Percentiles rank a stretch among this genome's conserved stretches.
phyloP scores from a whole-genome alignment of 2,113 vertebrate species.

The Physeter macrocephalus region DNA sequence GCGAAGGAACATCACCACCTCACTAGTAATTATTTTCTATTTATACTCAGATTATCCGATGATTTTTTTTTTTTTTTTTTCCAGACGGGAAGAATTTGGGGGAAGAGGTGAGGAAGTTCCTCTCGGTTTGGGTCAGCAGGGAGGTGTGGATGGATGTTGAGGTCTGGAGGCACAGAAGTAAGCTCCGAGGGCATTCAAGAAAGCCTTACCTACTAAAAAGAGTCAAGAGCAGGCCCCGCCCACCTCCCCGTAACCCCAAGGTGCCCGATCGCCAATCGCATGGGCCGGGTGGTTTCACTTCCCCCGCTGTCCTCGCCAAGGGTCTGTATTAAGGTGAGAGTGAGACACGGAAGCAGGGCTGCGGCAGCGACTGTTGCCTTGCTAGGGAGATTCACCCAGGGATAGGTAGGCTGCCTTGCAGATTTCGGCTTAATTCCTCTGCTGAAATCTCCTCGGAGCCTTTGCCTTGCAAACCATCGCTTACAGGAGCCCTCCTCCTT shows the following conservation, averaged over 20 bases:
- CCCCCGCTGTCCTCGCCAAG: fast-evolving
- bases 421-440: not conserved
- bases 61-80: not conserved
- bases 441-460: not conserved
- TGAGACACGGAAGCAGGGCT: not conserved
- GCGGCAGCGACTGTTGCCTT: not conserved
- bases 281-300: not conserved
- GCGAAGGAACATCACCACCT: slow-evolving; percentile 72
- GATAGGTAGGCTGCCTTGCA: not conserved
- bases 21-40: slow-evolving; percentile 80
- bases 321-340: not conserved
- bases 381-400: not conserved
- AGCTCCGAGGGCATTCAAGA: not conserved
- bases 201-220: not conserved
- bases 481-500: not conserved
- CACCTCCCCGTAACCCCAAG: not conserved
- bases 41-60: slow-evolving; percentile 76
- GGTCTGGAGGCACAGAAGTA: slow-evolving; percentile 10
- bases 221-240: not conserved
- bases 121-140: not conserved
- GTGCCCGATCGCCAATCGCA: not conserved
- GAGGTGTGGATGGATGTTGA: not conserved
- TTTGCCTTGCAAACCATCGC: not conserved
- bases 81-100: slow-evolving; percentile 40
- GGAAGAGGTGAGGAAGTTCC: slow-evolving; percentile 10